Base-by-base conservation (phyloP, 2,888 invertebrate species). In the Lymantria dispar region DNA sequence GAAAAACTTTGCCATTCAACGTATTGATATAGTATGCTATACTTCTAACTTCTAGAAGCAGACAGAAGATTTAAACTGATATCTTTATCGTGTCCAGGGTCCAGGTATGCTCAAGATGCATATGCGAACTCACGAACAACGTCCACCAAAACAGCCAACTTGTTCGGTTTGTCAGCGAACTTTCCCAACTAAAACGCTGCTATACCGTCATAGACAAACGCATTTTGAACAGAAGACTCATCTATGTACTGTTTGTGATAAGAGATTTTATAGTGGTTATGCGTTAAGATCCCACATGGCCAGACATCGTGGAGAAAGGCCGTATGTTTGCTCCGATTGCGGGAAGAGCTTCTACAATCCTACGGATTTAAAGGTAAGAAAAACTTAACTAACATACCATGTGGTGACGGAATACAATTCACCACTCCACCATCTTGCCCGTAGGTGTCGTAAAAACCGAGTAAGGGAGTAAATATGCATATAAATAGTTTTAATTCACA, bases 71-170 rank as follows among this genome's bases (percentile, higher is more conserved):
- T 22, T 22, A 22, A 22, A 22, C 5, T 22, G 22, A 2, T 22
- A 22, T 2, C 22, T 22, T 22, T 22, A 3, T 33, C 29, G 22
- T 30, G 5, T 30, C 0, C 72, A 90, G 87, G 94, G 94, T 8
- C 94, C 94, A 0, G 94, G 94, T 12, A 94, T 94, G 94, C 72
- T 94, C 33, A 93, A 93, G 64, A 93, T 94, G 93, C 94, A 94
- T 69, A 94, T 94, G 94, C 92, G 93, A 9, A 94, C 94, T 0
- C 94, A 94, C 76, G 92, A 93, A 63, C 82, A 92, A 62, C 88
- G 93, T 0, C 92, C 93, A 0, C 91, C 92, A 0, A 92, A 92
- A 63, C 91, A 92, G 58, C 94, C 94, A 0, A 92, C 93, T 0
- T 94, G 94, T 71, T 92, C 92, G 8, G 93, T 94, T 30, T 94